Percentiles rank a stretch among this genome's conserved stretches.
phyloP scores from a whole-genome alignment of 2,888 invertebrate genomes.

The Drosophila recens region DNA sequence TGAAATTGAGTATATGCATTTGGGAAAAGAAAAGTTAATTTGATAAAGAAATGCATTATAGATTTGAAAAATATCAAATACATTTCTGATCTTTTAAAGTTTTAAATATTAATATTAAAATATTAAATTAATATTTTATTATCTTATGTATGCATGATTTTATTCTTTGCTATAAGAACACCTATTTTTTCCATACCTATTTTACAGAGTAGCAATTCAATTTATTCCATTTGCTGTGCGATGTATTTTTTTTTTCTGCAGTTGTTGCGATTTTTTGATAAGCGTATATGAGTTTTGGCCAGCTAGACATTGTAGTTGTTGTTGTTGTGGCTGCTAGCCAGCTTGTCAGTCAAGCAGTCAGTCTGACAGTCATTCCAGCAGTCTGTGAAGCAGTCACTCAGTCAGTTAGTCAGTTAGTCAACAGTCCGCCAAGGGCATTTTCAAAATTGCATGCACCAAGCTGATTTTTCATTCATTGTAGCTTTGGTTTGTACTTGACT shows the following conservation, averaged over 20 bases:
- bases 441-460: slow-evolving; percentile 75
- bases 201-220: slow-evolving; percentile 25
- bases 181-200: background rate
- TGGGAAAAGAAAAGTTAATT: background rate
- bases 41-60: too few relatives aligned
- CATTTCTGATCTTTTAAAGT: too few relatives aligned
- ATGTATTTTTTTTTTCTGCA: slow-evolving; percentile 27
- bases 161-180: too few relatives aligned
- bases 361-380: slow-evolving; percentile 17
- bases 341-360: slow-evolving; percentile 49
- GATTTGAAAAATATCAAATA: too few relatives aligned
- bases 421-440: slow-evolving; percentile 64
- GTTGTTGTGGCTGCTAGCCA: slow-evolving; percentile 23
- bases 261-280: slow-evolving; percentile 54
- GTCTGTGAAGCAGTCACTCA: slow-evolving; percentile 20
- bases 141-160: too few relatives aligned
- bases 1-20: background rate
- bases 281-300: slow-evolving; percentile 37
- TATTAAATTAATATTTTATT: too few relatives aligned
- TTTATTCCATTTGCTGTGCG: slow-evolving; percentile 6
- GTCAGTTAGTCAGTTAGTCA: slow-evolving; percentile 54
- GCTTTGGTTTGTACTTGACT: slow-evolving; percentile 49
- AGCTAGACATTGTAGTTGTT: slow-evolving; percentile 28
- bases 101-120: too few relatives aligned
- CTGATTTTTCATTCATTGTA: slow-evolving; percentile 81